Evolutionary conservation across 2,888 invertebrate genomes (phyloP).

Genomic region (Drosophila yooni): DNA sequence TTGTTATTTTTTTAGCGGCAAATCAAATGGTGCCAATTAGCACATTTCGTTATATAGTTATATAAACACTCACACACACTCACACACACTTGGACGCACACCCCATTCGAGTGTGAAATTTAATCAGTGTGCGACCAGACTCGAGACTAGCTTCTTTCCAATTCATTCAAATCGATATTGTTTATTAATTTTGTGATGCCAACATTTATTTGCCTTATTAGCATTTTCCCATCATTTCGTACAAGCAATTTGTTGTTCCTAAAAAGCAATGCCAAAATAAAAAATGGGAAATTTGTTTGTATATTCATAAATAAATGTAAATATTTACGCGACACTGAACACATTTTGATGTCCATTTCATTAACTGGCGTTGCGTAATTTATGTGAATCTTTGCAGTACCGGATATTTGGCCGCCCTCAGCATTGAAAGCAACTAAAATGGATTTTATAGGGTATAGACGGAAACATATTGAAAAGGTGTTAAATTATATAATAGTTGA

Average conservation of each 20-base stretch:
- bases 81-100: neutral
- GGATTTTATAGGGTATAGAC: neutral
- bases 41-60: constrained; percentile 38
- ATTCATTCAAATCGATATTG: constrained; percentile 57
- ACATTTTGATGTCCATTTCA: constrained; percentile 57
- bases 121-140: constrained; percentile 74
- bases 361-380: constrained; percentile 62
- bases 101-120: constrained; percentile 69
- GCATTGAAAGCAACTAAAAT: neutral
- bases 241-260: constrained; percentile 63
- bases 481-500: neutral
- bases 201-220: constrained; percentile 72
- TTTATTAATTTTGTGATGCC: constrained; percentile 69
- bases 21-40: constrained; percentile 66
- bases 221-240: constrained; percentile 74
- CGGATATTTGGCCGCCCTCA: constrained; percentile 34
- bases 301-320: constrained; percentile 1
- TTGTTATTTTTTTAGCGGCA: constrained; percentile 42
- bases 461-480: neutral
- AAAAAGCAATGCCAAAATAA: constrained; percentile 25
- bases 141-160: constrained; percentile 18
- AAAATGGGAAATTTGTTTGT: neutral
- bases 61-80: neutral
- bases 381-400: constrained; percentile 37
- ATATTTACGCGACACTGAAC: constrained; percentile 41